phyloP scores from a whole-genome alignment of 2,888 invertebrate genomes.

The Watsonalla binaria region DNA sequence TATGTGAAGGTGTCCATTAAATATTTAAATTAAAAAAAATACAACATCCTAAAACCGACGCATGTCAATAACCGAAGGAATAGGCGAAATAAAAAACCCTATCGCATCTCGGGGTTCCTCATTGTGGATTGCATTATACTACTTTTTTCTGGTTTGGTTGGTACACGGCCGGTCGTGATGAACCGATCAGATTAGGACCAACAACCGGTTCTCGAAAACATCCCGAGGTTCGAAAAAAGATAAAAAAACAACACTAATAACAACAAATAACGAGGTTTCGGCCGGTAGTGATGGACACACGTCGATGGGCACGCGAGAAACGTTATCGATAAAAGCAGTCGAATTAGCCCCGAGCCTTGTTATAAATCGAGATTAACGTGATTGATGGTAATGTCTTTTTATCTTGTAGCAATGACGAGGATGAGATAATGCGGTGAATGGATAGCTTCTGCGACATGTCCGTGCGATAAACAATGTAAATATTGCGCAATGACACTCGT shows the following conservation, averaged over 20 bases:
- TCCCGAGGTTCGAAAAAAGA: conserved; percentile 54
- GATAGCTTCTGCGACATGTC: conserved; percentile 9
- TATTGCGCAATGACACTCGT: conserved; percentile 1
- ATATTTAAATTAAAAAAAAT: no score
- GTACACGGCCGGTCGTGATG: conserved; percentile 53
- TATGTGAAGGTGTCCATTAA: no score
- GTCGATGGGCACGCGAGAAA: conserved; percentile 36
- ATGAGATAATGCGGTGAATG: conserved; percentile 10
- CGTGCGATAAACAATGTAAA: conserved; percentile 1
- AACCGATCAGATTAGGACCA: conserved; percentile 70
- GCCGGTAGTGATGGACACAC: conserved; percentile 32
- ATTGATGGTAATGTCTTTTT: conserved; percentile 24
- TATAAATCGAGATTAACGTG: conserved; percentile 3
- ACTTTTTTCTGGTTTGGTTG: conserved; percentile 33
- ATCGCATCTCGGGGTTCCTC: conserved; percentile 22
- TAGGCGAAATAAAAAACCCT: conserved; percentile 22
- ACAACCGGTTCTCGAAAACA: conserved; percentile 71
- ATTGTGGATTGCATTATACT: conserved; percentile 30
- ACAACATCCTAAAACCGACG: conserved; percentile 2
- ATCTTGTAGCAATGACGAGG: conserved; percentile 14
- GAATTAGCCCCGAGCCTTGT: conserved; percentile 4
- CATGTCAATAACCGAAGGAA: conserved; percentile 12
- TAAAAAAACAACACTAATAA: conserved; percentile 72
- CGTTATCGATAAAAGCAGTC: conserved; percentile 28
- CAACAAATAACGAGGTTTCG: conserved; percentile 76